Conservation (phyloP, 1,140 invertebrate genomes). For the Papilio glaucus region DNA sequence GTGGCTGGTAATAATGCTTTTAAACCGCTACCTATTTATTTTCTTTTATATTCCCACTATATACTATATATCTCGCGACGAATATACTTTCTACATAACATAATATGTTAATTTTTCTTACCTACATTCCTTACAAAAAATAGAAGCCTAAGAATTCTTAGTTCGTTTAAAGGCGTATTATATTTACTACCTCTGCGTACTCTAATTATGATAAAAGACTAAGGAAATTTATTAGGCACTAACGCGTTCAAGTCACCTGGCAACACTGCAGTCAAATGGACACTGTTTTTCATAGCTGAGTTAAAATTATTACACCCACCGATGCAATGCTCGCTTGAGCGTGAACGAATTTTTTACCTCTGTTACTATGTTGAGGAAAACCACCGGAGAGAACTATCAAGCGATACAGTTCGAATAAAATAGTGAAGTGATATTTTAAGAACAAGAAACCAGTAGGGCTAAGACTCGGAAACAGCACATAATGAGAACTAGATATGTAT, state of each 20-base stretch:
- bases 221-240: not conserved
- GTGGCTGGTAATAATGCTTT: no score
- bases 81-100: no score
- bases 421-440: not conserved
- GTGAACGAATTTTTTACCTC: constrained; percentile 1
- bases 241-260: not conserved
- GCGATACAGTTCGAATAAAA: no score
- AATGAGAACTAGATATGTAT: no score
- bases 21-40: no score
- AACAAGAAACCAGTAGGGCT: no score
- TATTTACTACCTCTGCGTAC: not conserved
- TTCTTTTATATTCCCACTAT: no score
- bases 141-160: not conserved
- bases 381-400: not conserved
- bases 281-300: constrained; percentile 3
- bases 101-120: no score
- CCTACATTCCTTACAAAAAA: no score
- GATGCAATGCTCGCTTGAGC: not conserved
- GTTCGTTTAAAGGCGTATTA: not conserved
- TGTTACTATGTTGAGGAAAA: constrained; percentile 19
- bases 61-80: no score
- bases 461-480: no score
- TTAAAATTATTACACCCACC: not conserved
- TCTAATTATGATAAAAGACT: not conserved
- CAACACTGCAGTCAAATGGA: not conserved